phyloP scores from a whole-genome alignment of 2,888 invertebrate species.

The Oligia fasciuncula region DNA sequence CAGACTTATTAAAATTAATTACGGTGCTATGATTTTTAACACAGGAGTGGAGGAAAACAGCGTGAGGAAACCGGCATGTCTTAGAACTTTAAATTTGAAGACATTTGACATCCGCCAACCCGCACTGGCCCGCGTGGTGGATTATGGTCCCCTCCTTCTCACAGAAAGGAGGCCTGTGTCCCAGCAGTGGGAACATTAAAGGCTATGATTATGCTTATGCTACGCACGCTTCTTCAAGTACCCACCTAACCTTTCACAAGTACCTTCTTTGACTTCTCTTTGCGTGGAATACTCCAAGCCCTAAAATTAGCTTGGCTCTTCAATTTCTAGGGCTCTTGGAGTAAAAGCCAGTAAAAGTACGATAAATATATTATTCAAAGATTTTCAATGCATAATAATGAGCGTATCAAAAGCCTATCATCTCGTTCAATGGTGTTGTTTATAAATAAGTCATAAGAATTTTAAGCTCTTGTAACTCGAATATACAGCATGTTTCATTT shows the following conservation, averaged over 20 bases:
- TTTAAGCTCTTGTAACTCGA: conserved; percentile 23
- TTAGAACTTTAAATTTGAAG: not conserved
- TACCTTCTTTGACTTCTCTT: conserved; percentile 36
- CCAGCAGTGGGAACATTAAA: not conserved
- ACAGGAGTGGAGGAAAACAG: not conserved
- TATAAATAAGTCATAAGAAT: conserved; percentile 44
- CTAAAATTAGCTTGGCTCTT: conserved; percentile 53
- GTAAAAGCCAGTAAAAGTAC: conserved; percentile 52
- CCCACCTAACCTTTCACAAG: conserved; percentile 16
- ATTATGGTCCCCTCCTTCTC: not conserved
- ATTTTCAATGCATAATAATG: conserved; percentile 63
- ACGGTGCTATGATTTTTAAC: not conserved
- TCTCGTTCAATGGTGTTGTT: conserved; percentile 44
- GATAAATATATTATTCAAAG: conserved; percentile 62
- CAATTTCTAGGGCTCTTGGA: conserved; percentile 51
- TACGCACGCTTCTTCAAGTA: conserved; percentile 16
- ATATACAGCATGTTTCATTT: conserved; percentile 13
- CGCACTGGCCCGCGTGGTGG: not conserved
- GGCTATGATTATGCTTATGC: not conserved
- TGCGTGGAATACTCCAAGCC: conserved; percentile 22
- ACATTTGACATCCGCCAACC: not conserved
- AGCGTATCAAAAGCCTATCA: conserved; percentile 58
- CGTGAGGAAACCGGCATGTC: not conserved
- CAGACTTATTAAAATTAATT: not conserved
- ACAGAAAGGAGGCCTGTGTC: not conserved